These are phyloP conservation scores for Tribolium madens DNA, from an alignment of 1,140 invertebrate species.

Conservation along the genomic window DNA sequence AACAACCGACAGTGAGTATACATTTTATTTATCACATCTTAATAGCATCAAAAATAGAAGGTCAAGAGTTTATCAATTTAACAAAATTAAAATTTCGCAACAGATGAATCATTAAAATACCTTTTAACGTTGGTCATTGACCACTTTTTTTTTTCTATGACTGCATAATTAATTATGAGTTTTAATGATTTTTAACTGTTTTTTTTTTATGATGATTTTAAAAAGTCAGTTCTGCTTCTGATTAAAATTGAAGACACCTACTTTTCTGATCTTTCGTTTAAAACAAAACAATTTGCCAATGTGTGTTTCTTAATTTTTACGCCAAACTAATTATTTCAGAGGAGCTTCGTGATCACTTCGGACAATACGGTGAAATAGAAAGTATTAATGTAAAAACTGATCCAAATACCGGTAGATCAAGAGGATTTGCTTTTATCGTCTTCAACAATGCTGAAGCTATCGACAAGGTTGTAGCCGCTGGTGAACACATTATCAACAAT, in stretches of 20 bases:
- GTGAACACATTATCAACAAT: constrained; percentile 91
- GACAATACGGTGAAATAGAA: constrained; percentile 90
- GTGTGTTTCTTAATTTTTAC: neutral
- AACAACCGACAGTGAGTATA: constrained; percentile 94
- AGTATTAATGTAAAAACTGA: constrained; percentile 96
- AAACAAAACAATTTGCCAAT: neutral
- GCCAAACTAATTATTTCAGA: constrained; percentile 73
- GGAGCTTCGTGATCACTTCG: constrained; percentile 92
- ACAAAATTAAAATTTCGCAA: constrained; percentile 7
- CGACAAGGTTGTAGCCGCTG: constrained; percentile 88
- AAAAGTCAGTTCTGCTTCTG: constrained; percentile 55
- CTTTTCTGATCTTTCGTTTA: neutral
- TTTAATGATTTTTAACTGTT: too few species aligned
- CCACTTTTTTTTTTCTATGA: neutral
- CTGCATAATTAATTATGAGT: too few species aligned
- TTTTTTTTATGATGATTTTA: constrained; percentile 35
- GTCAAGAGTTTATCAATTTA: neutral
- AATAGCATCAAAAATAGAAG: neutral
- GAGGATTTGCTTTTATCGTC: constrained; percentile 96
- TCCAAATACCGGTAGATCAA: constrained; percentile 87
- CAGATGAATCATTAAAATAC: neutral
- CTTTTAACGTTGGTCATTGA: neutral
- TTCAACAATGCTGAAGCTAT: constrained; percentile 90
- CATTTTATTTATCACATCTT: constrained; percentile 17
- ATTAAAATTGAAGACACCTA: neutral